Evolutionary conservation across 2,888 invertebrate genomes (phyloP).

Genomic region (Tromatobia lineatoria): DNA sequence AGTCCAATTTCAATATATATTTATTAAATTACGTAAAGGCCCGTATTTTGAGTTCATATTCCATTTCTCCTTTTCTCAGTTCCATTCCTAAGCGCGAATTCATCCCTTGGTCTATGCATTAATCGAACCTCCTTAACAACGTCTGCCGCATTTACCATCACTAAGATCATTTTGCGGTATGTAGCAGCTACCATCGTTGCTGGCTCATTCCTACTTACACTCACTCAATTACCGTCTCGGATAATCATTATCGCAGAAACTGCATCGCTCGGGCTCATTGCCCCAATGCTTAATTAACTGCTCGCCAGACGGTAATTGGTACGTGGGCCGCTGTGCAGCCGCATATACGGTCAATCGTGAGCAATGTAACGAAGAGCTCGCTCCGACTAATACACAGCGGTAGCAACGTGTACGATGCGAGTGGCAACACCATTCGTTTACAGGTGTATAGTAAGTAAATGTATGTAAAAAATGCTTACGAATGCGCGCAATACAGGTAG

Average conservation of each 20-base stretch:
- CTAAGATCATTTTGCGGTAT: neutral
- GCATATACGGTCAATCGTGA: constrained; percentile 73
- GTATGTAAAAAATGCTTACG: neutral
- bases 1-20: neutral
- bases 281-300: constrained; percentile 83
- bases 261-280: constrained; percentile 81
- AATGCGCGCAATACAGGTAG: constrained; percentile 17
- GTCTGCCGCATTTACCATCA: constrained; percentile 24
- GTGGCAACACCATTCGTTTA: constrained; percentile 46
- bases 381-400: constrained; percentile 4
- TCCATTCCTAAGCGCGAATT: neutral
- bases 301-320: constrained; percentile 80
- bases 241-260: constrained; percentile 82
- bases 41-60: neutral
- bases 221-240: constrained; percentile 81
- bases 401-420: constrained; percentile 27
- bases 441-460: neutral
- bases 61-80: neutral
- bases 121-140: constrained; percentile 40
- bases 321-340: constrained; percentile 74
- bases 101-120: neutral
- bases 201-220: constrained; percentile 72
- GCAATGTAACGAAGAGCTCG: constrained; percentile 55
- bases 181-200: constrained; percentile 30
- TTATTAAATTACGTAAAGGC: neutral